Evolutionary conservation across 2,113 vertebrate genomes (phyloP).

Genomic region (Chitala chitala): DNA sequence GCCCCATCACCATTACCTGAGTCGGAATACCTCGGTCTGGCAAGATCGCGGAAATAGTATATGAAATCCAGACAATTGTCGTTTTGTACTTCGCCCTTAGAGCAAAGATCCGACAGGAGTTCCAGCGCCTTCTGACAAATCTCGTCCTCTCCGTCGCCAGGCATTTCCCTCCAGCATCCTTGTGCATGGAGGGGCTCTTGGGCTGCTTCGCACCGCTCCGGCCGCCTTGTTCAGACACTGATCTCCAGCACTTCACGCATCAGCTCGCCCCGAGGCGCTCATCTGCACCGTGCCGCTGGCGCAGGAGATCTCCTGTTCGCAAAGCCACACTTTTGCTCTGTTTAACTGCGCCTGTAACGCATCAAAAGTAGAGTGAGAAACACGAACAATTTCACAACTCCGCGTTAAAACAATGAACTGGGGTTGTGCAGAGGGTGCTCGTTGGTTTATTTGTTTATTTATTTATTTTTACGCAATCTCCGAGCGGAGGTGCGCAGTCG

Average conservation of each 20-base stretch:
- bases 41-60: slow-evolving; percentile 86
- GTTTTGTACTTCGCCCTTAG: slow-evolving; percentile 87
- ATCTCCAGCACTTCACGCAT: slow-evolving; percentile 33
- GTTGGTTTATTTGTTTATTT: slow-evolving; percentile 26
- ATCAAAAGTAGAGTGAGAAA: background rate
- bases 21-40: slow-evolving; percentile 82
- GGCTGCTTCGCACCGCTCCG: slow-evolving; percentile 52
- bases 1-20: slow-evolving; percentile 69
- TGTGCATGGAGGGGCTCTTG: slow-evolving; percentile 68
- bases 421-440: slow-evolving; percentile 16
- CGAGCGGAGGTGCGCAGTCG: background rate
- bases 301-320: background rate
- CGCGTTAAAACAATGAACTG: background rate
- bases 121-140: slow-evolving; percentile 95
- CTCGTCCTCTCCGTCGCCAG: slow-evolving; percentile 94
- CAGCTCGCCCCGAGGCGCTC: slow-evolving; percentile 46
- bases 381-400: background rate
- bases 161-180: slow-evolving; percentile 99
- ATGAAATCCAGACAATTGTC: slow-evolving; percentile 93
- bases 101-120: slow-evolving; percentile 91
- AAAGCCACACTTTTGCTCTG: background rate
- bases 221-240: slow-evolving; percentile 31
- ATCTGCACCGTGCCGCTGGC: slow-evolving; percentile 29
- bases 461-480: background rate
- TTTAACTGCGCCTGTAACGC: background rate